Evolutionary conservation across 2,888 invertebrate species (phyloP), one percentile per base, ranked within the genome.

Genomic region (Chrysotoxum bicinctum): DNA sequence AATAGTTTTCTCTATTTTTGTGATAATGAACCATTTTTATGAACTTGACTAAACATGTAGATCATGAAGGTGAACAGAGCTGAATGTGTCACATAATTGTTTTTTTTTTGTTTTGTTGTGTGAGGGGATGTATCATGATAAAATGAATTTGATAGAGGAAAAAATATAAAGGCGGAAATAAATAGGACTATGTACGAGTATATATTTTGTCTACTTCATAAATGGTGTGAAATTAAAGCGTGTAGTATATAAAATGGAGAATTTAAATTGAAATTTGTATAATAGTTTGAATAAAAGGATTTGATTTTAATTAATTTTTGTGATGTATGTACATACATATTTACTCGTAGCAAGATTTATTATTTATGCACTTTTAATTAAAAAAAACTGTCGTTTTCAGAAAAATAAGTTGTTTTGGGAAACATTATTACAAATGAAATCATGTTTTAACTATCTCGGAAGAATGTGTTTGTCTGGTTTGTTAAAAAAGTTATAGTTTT

Each of bases 21-120:
- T 45, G 40, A 43, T 78, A 40, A 43, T 75, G 52, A 73, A 52
- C 50, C 56, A 78, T 66, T 73, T 68, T 48, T 45, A 62, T 68
- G 60, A 82, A 72, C 43, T 73, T 82, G 68, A 60, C 40, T 37
- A 56, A 52, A 43, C 52, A 26, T 72, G 35, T 60, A 23, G 48
- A 43, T 58, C 30, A 19, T 60, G 81, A 68, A 73, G 68, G 68
- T 77, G 52, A 77, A 66, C 9, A 35, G 50, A 30, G 1, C 2
- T 9, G 21, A 45, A 43, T 76, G 64, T 81, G 69, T 50, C 64
- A 56, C 58, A 58, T 12, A 54, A 62, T 23, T 19, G 32, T 35
- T 56, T 68, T 43, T 35, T 32, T 30, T 66, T 16, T 64, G 35
- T 12, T 66, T 79, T 66, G 26, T 26, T 54, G 16, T 37, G 14